phyloP scores from a whole-genome alignment of 1,140 invertebrate species.

The Eurosta solidaginis region DNA sequence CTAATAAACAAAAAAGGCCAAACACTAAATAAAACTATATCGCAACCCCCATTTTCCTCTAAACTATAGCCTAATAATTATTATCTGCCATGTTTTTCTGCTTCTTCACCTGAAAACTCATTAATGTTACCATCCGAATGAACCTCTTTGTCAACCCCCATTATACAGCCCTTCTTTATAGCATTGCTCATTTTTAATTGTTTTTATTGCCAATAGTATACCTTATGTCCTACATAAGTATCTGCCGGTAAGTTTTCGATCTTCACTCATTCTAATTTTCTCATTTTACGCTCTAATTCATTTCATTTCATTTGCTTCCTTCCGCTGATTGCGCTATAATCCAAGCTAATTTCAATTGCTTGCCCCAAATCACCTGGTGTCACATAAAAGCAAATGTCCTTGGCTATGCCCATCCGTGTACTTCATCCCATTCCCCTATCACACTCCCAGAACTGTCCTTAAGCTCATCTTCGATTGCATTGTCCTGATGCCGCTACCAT shows the following conservation, averaged over 20 bases:
- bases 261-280: background rate
- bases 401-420: no score
- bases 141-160: background rate
- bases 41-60: no score
- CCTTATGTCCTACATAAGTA: no score
- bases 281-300: constrained; percentile 12
- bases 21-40: no score
- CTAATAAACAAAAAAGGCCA: no score
- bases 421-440: background rate
- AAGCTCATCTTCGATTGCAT: background rate
- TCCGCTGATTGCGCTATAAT: background rate
- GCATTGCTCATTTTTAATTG: no score
- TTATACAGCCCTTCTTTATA: background rate
- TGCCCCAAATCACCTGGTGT: background rate
- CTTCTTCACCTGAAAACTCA: background rate
- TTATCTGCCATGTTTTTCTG: no score
- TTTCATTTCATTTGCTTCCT: constrained; percentile 16
- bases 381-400: background rate
- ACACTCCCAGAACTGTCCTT: background rate
- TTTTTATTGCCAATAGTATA: no score
- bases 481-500: no score
- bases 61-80: no score
- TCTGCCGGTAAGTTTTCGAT: no score
- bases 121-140: background rate
- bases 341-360: constrained; percentile 4